Percentiles rank a stretch among this genome's conserved stretches.
Evolutionary conservation across 2,113 vertebrate genomes (phyloP).

Genomic region (Ictidomys tridecemlineatus): DNA sequence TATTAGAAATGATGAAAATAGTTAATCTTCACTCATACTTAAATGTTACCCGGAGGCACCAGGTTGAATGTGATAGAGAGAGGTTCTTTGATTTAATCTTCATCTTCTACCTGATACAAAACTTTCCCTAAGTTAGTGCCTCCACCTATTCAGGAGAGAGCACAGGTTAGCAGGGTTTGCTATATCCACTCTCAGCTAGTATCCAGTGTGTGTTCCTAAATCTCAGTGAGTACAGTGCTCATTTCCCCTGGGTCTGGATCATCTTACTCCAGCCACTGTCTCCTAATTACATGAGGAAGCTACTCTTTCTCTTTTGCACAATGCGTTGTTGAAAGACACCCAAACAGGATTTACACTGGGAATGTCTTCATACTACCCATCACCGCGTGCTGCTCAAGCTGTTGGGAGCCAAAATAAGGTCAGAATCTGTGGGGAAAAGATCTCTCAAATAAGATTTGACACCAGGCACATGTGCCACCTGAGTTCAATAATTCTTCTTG

Average conservation of each 20-base stretch:
- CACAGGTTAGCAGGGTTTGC: not conserved
- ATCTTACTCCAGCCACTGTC: not conserved
- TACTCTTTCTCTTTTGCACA: slow-evolving; percentile 28
- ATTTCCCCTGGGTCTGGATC: slow-evolving; percentile 1
- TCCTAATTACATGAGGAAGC: not conserved
- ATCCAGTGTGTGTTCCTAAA: not conserved
- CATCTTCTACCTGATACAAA: slow-evolving; percentile 25
- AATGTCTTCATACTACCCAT: not conserved
- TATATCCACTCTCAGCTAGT: not conserved
- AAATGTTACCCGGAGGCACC: not conserved
- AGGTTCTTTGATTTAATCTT: slow-evolving; percentile 32
- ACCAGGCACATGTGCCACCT: not conserved
- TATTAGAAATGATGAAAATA: slow-evolving; percentile 5
- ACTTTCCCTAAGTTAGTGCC: not conserved
- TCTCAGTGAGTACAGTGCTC: not conserved
- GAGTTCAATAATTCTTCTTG: not conserved
- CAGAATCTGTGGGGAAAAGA: not conserved
- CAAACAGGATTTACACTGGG: not conserved
- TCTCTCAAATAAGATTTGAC: not conserved
- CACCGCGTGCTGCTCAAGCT: not conserved
- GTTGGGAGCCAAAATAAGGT: not conserved
- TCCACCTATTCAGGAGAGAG: slow-evolving; percentile 24
- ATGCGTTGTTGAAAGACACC: not conserved
- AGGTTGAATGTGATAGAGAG: not conserved
- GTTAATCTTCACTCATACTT: not conserved